phyloP scores from a whole-genome alignment of 2,888 invertebrate genomes.

The Cyrtodaria siliqua region DNA sequence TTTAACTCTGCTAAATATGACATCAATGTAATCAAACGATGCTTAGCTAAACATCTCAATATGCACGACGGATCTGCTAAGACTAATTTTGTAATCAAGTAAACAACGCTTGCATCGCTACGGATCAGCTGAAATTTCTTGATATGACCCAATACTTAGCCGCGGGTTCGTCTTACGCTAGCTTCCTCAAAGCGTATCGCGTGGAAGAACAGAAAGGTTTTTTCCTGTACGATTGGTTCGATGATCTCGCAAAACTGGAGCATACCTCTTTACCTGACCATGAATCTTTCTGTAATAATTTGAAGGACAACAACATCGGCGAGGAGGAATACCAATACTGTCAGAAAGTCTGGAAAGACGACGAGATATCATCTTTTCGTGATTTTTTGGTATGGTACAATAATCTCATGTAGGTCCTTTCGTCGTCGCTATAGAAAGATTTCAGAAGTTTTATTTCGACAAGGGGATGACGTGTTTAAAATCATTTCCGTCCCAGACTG shows the following conservation, averaged over 20 bases:
- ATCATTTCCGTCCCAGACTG: conserved; percentile 45
- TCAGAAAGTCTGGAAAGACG: conserved; percentile 49
- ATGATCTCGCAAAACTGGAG: conserved; percentile 23
- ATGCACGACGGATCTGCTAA: neutral
- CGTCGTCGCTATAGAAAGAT: conserved; percentile 52
- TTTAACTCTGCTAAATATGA: too few species aligned
- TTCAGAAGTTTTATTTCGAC: conserved; percentile 49
- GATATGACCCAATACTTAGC: too few species aligned
- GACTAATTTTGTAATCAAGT: neutral
- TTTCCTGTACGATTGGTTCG: conserved; percentile 39
- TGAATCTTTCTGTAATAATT: conserved; percentile 21
- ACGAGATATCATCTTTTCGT: conserved; percentile 48
- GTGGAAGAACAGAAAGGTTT: conserved; percentile 26
- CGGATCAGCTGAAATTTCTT: too few species aligned
- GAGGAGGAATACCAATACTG: too few species aligned
- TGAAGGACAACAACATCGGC: too few species aligned
- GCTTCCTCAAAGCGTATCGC: conserved; percentile 47
- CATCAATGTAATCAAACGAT: too few species aligned
- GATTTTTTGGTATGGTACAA: conserved; percentile 70
- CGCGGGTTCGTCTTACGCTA: too few species aligned
- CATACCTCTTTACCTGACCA: too few species aligned
- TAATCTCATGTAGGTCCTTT: conserved; percentile 58
- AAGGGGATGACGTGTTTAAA: conserved; percentile 64
- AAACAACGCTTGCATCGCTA: neutral
- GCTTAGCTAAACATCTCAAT: too few species aligned